Evolutionary conservation across 2,888 invertebrate genomes (phyloP), one percentile per base, ranked within the genome.

Genomic region (Piscicola geometra): DNA sequence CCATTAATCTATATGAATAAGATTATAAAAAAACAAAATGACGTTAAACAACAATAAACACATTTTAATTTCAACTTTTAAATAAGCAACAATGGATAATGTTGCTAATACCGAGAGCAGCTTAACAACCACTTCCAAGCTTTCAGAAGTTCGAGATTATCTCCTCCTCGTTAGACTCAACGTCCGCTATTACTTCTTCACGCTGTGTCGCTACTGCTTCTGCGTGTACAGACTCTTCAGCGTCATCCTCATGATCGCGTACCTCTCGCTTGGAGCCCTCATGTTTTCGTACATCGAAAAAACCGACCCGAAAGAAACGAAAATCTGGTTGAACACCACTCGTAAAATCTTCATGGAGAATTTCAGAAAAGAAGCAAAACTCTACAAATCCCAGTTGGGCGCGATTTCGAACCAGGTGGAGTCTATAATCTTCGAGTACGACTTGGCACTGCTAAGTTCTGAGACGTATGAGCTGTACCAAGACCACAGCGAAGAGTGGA

Each of bases 221-320:
- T 68, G 68, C 68, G 68, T 33, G 28, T 68, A 33, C 33, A 28
- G 68, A 33, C 35, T 68, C n/a, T 68, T 68, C 35, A 68, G 68
- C 33, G 33, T 68, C 21, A 30, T 68, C 33, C n/a, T 33, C 35
- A 68, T 68, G 68, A 68, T 68, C 28, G 9, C 33, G 33, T 68
- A 68, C 18, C 68, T 68, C n/a, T 12, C 33, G 32, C 18, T 68
- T 9, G 68, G 68, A n/a, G 68, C 68, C 21, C 18, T 32, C n/a
- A 0, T 68, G 35, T 68, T 68, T 68, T 33, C 68, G n/a, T 9
- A 33, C 5, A 68, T 68, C 33, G 68, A 68, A 68, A 21, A 2
- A 33, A 68, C 30, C 30, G 33, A 3, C n/a, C 68, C 32, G 33
- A 68, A 28, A 68, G 18, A 21, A 68, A 68, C 30, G 30, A 33